phyloP scores from a whole-genome alignment of 2,113 vertebrate genomes.

The Phyllostomus hastatus region DNA sequence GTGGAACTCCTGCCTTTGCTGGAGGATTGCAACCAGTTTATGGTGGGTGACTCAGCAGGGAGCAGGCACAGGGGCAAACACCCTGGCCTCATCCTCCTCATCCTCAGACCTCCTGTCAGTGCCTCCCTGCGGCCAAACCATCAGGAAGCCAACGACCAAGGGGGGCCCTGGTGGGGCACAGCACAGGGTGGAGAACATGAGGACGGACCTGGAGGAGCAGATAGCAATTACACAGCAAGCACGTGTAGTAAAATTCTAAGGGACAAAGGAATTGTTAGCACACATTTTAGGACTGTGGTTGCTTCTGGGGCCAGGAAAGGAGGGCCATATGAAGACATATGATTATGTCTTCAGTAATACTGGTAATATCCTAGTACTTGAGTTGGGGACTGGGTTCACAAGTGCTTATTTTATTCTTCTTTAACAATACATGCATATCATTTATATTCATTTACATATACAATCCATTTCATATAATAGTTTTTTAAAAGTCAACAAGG shows the following conservation, averaged over 20 bases:
- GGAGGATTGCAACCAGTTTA: not conserved
- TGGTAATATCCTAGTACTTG: not conserved
- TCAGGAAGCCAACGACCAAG: not conserved
- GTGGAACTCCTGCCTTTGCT: not conserved
- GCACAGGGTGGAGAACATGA: not conserved
- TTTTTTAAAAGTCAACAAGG: not conserved
- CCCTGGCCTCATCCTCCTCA: not conserved
- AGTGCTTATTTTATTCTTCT: not conserved
- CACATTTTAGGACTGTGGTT: not conserved
- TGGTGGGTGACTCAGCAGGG: not conserved
- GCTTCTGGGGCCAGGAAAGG: not conserved
- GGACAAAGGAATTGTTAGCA: not conserved
- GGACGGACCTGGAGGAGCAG: not conserved
- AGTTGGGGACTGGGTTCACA: not conserved
- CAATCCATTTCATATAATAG: not conserved
- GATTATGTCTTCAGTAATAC: not conserved
- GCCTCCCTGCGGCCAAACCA: not conserved
- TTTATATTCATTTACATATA: not conserved
- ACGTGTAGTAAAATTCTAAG: not conserved
- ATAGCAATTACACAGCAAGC: not conserved
- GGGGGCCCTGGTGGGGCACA: not conserved
- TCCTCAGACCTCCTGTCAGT: not conserved
- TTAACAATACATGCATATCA: not conserved
- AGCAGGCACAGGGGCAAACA: not conserved
- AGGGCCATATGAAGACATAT: not conserved